phyloP scores from a whole-genome alignment of 2,113 vertebrate species.

The Nyctereutes procyonoides region DNA sequence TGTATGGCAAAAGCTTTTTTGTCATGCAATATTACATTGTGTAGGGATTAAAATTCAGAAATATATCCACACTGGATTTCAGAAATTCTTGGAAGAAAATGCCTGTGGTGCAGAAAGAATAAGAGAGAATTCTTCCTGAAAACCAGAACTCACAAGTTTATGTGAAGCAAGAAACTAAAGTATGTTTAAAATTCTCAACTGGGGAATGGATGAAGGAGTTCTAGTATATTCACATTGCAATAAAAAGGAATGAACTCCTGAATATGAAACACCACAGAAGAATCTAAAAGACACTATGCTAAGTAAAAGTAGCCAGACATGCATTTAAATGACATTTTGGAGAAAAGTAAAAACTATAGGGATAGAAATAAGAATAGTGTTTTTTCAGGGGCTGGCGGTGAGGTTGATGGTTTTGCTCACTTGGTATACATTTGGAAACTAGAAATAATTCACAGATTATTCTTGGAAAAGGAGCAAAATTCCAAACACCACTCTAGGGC shows the following conservation, averaged over 20 bases:
- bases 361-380: not conserved
- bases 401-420: not conserved
- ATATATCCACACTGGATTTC: not conserved
- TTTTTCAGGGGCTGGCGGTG: not conserved
- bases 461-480: not conserved
- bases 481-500: not conserved
- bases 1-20: not conserved
- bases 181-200: slow-evolving; percentile 8
- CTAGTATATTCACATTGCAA: not conserved
- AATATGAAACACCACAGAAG: not conserved
- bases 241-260: not conserved
- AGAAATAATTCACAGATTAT: not conserved
- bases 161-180: slow-evolving; percentile 30
- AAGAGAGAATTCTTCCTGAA: slow-evolving; percentile 22
- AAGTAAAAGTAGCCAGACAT: not conserved
- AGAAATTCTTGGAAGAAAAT: not conserved
- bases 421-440: not conserved
- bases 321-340: not conserved
- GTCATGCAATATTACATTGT: not conserved
- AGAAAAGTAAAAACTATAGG: not conserved
- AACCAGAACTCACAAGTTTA: not conserved
- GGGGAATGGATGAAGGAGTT: not conserved
- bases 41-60: not conserved
- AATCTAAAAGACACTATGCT: not conserved
- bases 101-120: not conserved